These are phyloP conservation scores for Aphidius ervi DNA, from an alignment of 1,140 invertebrate genomes.

Conservation along the genomic window DNA sequence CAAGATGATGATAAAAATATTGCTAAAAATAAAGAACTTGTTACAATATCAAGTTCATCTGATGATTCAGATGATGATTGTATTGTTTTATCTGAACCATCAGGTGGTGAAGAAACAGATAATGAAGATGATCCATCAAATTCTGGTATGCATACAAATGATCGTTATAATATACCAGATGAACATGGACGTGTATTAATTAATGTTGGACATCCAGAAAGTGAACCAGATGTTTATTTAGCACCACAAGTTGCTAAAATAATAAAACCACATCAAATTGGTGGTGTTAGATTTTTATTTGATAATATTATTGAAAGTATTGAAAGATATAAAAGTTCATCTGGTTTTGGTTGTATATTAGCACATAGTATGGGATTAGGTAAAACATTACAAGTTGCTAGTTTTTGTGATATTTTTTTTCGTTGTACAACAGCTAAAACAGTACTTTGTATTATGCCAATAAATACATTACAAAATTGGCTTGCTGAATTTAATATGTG, in stretches of 20 bases:
- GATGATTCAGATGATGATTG: conserved; percentile 73
- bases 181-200: conserved; percentile 88
- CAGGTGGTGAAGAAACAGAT: conserved; percentile 60
- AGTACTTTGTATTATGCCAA: conserved; percentile 95
- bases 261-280: conserved; percentile 97
- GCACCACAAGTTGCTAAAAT: conserved; percentile 87
- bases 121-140: conserved; percentile 64
- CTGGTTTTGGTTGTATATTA: conserved; percentile 94
- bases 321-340: conserved; percentile 80
- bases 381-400: conserved; percentile 95
- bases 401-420: conserved; percentile 94
- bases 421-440: conserved; percentile 82
- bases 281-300: conserved; percentile 92
- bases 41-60: conserved; percentile 64
- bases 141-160: conserved; percentile 80
- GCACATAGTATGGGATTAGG: conserved; percentile 99
- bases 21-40: conserved; percentile 53
- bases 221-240: conserved; percentile 90
- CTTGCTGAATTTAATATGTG: conserved; percentile 96
- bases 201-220: conserved; percentile 91
- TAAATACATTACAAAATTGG: conserved; percentile 99
- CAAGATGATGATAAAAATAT: conserved; percentile 44
- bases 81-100: conserved; percentile 70
- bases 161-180: conserved; percentile 88
- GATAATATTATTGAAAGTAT: conserved; percentile 95